Evolutionary conservation across 2,113 vertebrate species (phyloP).

Genomic region (Leptobrachium leishanense): DNA sequence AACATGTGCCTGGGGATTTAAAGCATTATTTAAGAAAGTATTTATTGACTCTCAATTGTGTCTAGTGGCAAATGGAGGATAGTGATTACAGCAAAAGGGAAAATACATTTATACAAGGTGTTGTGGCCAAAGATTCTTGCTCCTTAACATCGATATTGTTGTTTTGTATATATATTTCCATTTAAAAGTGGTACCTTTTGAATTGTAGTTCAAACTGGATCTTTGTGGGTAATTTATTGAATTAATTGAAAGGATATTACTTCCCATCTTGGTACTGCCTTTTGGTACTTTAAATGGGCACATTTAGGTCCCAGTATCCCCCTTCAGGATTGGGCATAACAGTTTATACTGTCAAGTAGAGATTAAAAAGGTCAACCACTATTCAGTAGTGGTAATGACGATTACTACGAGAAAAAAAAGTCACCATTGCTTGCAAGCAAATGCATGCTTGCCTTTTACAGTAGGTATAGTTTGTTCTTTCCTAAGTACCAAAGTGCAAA

Average conservation of each 20-base stretch:
- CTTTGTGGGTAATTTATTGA: slow-evolving; percentile 22
- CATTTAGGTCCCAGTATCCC: too few species aligned
- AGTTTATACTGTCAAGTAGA: too few species aligned
- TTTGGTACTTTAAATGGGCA: too few species aligned
- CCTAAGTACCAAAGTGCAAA: too few species aligned
- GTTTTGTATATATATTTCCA: neutral
- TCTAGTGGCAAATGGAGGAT: slow-evolving; percentile 48
- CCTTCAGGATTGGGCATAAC: too few species aligned
- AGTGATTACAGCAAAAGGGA: neutral
- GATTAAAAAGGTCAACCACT: too few species aligned
- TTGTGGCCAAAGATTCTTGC: neutral
- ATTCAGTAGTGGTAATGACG: too few species aligned
- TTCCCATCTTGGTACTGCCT: neutral
- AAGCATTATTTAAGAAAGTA: slow-evolving; percentile 48
- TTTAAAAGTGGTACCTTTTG: slow-evolving; percentile 22
- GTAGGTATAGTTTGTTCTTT: too few species aligned
- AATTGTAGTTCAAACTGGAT: slow-evolving; percentile 40
- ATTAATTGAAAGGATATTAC: neutral
- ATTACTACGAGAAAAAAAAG: too few species aligned
- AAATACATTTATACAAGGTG: neutral
- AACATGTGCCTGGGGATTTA: slow-evolving; percentile 20
- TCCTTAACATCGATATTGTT: neutral
- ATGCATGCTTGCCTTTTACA: too few species aligned
- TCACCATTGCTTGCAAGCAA: too few species aligned
- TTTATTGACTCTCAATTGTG: slow-evolving; percentile 57